Percentiles rank a stretch among this genome's conserved stretches.
Conservation (phyloP, 2,113 vertebrate species). For the Kryptolebias marmoratus region DNA sequence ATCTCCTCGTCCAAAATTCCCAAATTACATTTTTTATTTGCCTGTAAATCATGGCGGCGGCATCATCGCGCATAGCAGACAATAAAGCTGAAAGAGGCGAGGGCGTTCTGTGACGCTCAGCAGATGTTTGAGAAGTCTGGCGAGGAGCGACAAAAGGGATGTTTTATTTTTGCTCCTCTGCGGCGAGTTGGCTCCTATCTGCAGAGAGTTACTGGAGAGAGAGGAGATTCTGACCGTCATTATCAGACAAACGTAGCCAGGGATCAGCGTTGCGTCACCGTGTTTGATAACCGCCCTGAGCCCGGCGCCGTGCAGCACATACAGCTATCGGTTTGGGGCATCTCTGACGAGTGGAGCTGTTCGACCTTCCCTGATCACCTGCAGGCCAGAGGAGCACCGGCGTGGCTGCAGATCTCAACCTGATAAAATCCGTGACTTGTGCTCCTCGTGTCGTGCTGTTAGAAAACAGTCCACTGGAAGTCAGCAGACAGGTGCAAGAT, state of each 20-base stretch:
- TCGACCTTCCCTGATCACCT: slow-evolving; percentile 59
- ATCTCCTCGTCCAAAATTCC: slow-evolving; percentile 57
- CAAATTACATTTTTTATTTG: slow-evolving; percentile 63
- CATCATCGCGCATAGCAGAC: slow-evolving; percentile 45
- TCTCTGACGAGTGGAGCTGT: slow-evolving; percentile 49
- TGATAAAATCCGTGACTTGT: slow-evolving; percentile 71
- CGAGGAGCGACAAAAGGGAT: slow-evolving; percentile 34
- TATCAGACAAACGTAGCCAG: slow-evolving; percentile 58
- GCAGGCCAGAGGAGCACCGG: slow-evolving; percentile 43
- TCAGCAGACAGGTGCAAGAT: slow-evolving; percentile 18
- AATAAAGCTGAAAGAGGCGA: slow-evolving; percentile 58
- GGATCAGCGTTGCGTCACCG: slow-evolving; percentile 45
- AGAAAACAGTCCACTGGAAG: slow-evolving; percentile 44
- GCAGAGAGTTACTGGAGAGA: slow-evolving; percentile 30
- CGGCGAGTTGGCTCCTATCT: slow-evolving; percentile 35
- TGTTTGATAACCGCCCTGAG: slow-evolving; percentile 39
- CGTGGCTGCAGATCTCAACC: slow-evolving; percentile 53
- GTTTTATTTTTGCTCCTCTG: slow-evolving; percentile 21
- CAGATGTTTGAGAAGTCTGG: slow-evolving; percentile 47
- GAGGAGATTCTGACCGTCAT: slow-evolving; percentile 53
- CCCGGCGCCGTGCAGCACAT: slow-evolving; percentile 30
- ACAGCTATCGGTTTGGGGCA: slow-evolving; percentile 53
- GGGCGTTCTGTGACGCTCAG: slow-evolving; percentile 12
- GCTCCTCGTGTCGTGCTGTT: slow-evolving; percentile 70
- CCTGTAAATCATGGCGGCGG: slow-evolving; percentile 59